Percentiles rank a stretch among this genome's conserved stretches.
Evolutionary conservation across 1,140 invertebrate species (phyloP).

Genomic region (Drosophila gunungcola): DNA sequence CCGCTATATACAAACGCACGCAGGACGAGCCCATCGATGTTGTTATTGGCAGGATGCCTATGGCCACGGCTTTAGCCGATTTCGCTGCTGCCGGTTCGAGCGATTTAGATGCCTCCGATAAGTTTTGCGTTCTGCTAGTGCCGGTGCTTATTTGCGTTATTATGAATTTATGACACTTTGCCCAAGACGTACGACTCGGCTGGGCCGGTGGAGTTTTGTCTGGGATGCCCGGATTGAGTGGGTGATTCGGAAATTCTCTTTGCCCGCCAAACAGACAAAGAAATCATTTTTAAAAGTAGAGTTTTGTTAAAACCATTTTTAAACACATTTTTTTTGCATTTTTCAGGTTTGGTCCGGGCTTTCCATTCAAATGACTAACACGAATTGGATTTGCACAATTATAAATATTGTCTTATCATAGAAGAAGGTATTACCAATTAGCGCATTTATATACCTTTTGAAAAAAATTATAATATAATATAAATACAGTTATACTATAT

Average conservation of each 20-base stretch:
- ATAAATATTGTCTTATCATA: too few relatives aligned
- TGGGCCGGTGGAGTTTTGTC: constrained; percentile 4
- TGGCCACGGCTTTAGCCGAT: constrained; percentile 34
- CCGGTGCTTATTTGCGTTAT: constrained; percentile 81
- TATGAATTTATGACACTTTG: constrained; percentile 82
- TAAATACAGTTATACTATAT: too few relatives aligned
- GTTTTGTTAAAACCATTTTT: too few relatives aligned
- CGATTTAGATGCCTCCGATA: constrained; percentile 75
- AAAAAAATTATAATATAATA: too few relatives aligned
- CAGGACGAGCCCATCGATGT: constrained; percentile 52
- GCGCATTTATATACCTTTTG: too few relatives aligned
- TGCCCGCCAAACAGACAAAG: not conserved
- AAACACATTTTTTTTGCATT: too few relatives aligned
- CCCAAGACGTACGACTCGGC: constrained; percentile 46
- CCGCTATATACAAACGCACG: constrained; percentile 53
- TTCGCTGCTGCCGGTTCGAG: constrained; percentile 28
- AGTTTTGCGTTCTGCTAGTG: constrained; percentile 54
- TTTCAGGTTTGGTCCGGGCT: too few relatives aligned
- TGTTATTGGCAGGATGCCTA: constrained; percentile 74
- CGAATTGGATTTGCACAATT: too few relatives aligned
- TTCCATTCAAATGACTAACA: too few relatives aligned
- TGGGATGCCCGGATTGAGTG: constrained; percentile 17
- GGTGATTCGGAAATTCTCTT: constrained; percentile 21
- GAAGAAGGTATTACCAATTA: too few relatives aligned
- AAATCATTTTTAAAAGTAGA: not conserved